Evolutionary conservation across 2,113 vertebrate species (phyloP), one percentile per base, ranked within the genome.

Genomic region (Tetrao urogallus): DNA sequence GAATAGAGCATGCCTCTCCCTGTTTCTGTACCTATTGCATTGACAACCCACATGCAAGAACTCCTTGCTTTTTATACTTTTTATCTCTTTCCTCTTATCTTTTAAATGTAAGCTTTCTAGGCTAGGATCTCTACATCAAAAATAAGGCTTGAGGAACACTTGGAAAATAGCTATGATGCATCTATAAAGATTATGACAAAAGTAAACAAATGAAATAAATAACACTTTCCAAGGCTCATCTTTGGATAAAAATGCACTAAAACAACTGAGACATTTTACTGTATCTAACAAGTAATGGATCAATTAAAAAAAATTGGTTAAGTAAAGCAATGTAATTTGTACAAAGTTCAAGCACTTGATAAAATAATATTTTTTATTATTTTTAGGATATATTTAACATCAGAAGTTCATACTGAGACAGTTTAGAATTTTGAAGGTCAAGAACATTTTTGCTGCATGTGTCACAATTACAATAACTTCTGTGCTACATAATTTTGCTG

Each of bases 141-240:
- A 72, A 2, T 52, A 28, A 40, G 38, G 60, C 12, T 72, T 60
- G 21, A 18, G 56, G 28, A 65, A 60, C 42, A 28, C 25, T 64
- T 82, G 38, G 24, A 79, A 64, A 3, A 0, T 6, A 13, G 32
- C 5, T 5, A 27, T 32, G 11, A 30, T 6, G 2, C 47, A 28
- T 52, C 6, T n/a, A 30, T 48, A 15, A 52, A 58, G 19, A 78
- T 43, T 24, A 74, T 27, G 27, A 69, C 25, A 80, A 63, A 84
- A 80, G 72, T 13, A 45, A 40, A 19, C 8, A 36, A 47, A 45
- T 13, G 1, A 66, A 87, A 60, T 22, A 63, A 88, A 48, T 73
- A 18, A 34, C 66, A 18, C 12, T 11, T 20, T 27, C 8, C 14
- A 63, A 16, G 0, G 1, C 4, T 42, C 30, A 18, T 22, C 22